Conservation (phyloP, 2,888 invertebrate genomes). For the Amblyjoppa proteus region DNA sequence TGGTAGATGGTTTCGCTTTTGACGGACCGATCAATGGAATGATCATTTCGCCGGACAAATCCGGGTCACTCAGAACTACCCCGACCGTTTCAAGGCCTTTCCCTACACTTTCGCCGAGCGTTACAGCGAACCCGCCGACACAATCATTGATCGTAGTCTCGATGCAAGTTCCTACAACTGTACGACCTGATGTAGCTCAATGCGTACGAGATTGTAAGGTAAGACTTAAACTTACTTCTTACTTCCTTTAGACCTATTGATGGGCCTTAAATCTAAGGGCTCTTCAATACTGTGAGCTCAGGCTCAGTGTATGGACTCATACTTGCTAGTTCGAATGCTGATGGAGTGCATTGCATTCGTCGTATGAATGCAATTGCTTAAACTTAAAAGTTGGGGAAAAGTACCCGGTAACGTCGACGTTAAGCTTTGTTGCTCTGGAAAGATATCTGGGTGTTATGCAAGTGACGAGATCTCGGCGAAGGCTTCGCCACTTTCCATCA, state of each 20-base stretch:
- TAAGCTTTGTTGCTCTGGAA: no score
- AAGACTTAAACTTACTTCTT: not conserved
- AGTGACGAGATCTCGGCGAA: no score
- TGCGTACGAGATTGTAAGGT: slow-evolving; percentile 66
- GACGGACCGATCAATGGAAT: slow-evolving; percentile 68
- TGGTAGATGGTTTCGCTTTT: slow-evolving; percentile 7
- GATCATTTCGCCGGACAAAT: not conserved
- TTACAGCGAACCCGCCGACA: not conserved
- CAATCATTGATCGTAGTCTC: not conserved
- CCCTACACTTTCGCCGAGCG: not conserved
- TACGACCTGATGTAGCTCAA: not conserved
- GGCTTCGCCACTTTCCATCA: no score
- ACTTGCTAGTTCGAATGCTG: no score
- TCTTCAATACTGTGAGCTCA: no score
- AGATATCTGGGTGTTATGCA: no score
- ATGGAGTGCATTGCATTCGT: no score
- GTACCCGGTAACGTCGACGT: no score
- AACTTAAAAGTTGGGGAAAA: no score
- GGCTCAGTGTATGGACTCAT: no score
- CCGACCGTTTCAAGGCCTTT: not conserved
- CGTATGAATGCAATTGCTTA: no score
- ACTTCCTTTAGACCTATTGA: not conserved
- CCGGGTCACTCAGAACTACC: not conserved
- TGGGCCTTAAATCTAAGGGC: not conserved
- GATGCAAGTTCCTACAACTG: slow-evolving; percentile 13